Base-by-base conservation (phyloP, 2,113 vertebrate genomes). In the Cochlearius cochlearius region DNA sequence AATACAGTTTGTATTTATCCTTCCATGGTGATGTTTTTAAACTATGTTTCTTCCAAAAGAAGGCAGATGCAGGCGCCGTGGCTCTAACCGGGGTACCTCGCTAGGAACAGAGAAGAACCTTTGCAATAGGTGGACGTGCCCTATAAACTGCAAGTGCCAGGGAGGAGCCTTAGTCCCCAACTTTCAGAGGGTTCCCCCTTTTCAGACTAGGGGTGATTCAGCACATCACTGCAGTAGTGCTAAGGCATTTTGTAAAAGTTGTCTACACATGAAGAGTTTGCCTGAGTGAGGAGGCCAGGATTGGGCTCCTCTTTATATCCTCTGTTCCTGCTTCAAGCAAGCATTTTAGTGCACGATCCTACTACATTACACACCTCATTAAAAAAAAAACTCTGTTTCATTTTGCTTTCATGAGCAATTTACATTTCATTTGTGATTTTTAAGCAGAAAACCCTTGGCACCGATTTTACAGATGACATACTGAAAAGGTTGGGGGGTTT, bases 391-490 rank as follows among this genome's bases (percentile, higher is more conserved):
- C 56, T 43, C 77, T 32, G 15, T 62, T 81, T 80, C 64, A 11
- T 66, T 81, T 82, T 16, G 52, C 88, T 77, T 96, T 68, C 81
- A 60, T 71, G 50, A 85, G 66, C 41, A 60, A 77, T 72, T 81
- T 49, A n/a, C 62, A 72, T 83, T 62, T 45, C n/a, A 55, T 53
- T 68, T 83, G n/a, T 53, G 38, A 53, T 90, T 94, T 92, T 92
- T 91, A 86, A 95, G 86, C 83, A 94, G 72, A 90, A 94, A 89
- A 47, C 83, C 78, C 63, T 97, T 90, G 80, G 91, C 95, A 94
- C 66, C 9, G 27, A 93, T 93, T 97, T 97, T 96, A 93, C 90
- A 97, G 92, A 96, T 85, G 91, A 92, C 87, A 86, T 69, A 85
- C 91, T 94, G 82, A 86, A 96, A 96, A 96, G 95, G 76, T 92